Evolutionary conservation across 2,113 vertebrate species (phyloP).

Genomic region (Falco punctatus): DNA sequence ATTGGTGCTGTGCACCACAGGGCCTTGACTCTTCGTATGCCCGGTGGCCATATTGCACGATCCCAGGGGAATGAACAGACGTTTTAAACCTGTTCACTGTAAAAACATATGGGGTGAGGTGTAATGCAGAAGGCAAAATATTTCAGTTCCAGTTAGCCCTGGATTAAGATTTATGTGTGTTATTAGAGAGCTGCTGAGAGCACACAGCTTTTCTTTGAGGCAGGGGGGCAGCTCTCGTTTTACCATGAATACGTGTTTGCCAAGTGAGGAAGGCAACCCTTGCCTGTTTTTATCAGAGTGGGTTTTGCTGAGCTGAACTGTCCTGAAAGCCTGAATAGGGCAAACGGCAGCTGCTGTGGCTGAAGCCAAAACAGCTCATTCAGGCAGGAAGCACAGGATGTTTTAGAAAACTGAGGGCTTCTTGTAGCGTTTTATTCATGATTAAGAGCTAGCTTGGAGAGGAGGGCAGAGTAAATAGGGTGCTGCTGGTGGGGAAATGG

Average conservation of each 20-base stretch:
- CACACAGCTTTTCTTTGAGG: neutral
- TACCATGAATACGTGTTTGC: neutral
- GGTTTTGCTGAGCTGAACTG: neutral
- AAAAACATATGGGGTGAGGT: neutral
- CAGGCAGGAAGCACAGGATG: neutral
- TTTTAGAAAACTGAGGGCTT: neutral
- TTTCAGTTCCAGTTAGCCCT: neutral
- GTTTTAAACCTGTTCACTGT: neutral
- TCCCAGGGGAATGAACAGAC: neutral
- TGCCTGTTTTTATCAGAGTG: neutral
- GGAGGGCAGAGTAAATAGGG: neutral
- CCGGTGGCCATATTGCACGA: neutral
- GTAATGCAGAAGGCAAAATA: neutral
- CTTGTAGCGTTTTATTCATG: neutral
- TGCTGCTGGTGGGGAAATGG: neutral
- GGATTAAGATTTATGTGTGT: neutral
- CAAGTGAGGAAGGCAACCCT: neutral
- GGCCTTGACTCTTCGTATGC: neutral
- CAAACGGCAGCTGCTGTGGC: neutral
- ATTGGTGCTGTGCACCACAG: accelerated
- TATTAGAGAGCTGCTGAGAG: neutral
- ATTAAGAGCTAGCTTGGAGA: neutral
- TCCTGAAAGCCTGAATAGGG: neutral
- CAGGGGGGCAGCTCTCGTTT: neutral
- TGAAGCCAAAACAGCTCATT: neutral